A percentile compares a stretch with the other conserved stretches of the same genome.
Evolutionary conservation across 2,797 vertebrate species (phyloP).

Genomic region (Steatocranus sp.): DNA sequence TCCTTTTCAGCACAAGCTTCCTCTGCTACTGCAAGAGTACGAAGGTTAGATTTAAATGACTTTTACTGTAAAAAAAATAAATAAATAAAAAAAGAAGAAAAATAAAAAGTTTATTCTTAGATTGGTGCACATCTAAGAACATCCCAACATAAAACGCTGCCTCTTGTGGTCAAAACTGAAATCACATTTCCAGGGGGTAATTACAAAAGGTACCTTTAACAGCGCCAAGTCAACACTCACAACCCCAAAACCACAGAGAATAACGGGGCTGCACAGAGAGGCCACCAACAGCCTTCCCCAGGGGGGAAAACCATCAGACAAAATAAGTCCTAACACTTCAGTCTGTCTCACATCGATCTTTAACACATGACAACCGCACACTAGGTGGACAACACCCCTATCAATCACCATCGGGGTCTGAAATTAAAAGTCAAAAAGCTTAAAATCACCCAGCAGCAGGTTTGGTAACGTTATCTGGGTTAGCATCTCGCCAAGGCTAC

Average conservation of each 20-base stretch:
- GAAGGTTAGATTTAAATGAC: neutral
- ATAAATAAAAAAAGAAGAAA: neutral
- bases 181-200: neutral
- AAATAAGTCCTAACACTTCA: rapidly evolving
- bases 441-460: neutral
- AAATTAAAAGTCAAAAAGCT: neutral
- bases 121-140: neutral
- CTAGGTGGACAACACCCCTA: neutral
- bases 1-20: neutral
- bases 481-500: neutral
- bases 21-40: neutral
- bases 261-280: neutral
- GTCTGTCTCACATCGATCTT: neutral
- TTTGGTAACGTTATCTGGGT: neutral
- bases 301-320: neutral
- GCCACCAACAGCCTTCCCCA: neutral
- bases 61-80: neutral
- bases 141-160: neutral
- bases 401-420: neutral
- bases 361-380: neutral
- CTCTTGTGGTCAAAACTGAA: neutral
- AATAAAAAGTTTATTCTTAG: neutral
- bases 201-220: neutral
- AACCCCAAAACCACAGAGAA: neutral
- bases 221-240: neutral